A percentile compares a stretch with the other conserved stretches of the same genome.
Conservation (phyloP, 2,797 vertebrate genomes). For the Momotus momota region DNA sequence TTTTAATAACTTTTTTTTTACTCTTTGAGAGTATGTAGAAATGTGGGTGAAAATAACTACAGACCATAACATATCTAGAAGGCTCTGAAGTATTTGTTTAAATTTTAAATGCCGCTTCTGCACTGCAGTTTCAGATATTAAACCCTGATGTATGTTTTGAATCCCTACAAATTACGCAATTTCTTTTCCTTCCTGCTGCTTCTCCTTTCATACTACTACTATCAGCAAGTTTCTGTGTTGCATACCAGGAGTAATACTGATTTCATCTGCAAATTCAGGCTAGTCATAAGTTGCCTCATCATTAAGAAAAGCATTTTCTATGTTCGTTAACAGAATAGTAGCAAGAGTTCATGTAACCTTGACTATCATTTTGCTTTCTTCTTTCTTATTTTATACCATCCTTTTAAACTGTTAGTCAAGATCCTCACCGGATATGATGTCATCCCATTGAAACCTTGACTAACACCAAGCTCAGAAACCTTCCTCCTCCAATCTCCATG, state of each 20-base stretch:
- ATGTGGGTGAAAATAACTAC: conserved; percentile 1
- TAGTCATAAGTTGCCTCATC: conserved; percentile 11
- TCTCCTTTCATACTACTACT: neutral
- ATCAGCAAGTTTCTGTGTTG: conserved; percentile 16
- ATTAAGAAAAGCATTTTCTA: neutral
- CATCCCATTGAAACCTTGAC: neutral
- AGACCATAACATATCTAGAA: neutral
- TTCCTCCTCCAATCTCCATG: neutral
- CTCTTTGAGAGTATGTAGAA: neutral
- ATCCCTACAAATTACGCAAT: conserved; percentile 1
- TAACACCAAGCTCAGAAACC: neutral
- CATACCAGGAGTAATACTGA: neutral
- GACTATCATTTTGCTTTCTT: neutral
- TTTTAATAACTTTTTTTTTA: neutral
- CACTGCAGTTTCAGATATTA: conserved; percentile 22
- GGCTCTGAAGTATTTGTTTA: conserved; percentile 4
- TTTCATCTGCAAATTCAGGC: conserved; percentile 2
- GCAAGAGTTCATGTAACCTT: neutral
- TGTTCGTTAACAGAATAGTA: neutral
- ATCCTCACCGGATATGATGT: neutral
- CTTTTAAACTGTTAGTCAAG: neutral
- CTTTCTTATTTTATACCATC: neutral
- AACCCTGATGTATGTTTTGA: conserved; percentile 14
- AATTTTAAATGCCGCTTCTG: conserved; percentile 15
- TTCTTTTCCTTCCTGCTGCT: conserved; percentile 35